phyloP scores from a whole-genome alignment of 2,113 vertebrate genomes.

The Muscicapa adusta region DNA sequence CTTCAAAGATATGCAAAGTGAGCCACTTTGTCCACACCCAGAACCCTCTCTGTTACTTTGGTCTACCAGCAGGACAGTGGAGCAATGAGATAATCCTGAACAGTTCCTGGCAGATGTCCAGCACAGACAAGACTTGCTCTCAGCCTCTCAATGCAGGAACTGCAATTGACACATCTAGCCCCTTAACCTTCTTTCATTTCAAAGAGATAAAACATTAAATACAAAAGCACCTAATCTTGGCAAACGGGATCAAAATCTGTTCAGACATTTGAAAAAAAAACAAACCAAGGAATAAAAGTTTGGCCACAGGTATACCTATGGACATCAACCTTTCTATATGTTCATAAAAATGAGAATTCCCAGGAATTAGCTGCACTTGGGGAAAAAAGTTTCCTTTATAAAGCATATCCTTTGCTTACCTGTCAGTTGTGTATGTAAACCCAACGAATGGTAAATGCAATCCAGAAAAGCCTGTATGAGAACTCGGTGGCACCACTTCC shows the following conservation, averaged over 20 bases:
- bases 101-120: neutral
- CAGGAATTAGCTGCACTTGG: neutral
- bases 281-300: neutral
- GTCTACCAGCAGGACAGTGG: neutral
- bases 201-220: neutral
- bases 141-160: neutral
- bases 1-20: neutral
- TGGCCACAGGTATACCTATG: neutral
- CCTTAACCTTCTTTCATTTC: neutral
- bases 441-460: conserved; percentile 95
- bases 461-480: conserved; percentile 91
- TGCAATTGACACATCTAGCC: neutral
- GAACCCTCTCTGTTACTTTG: neutral
- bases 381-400: neutral
- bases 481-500: conserved; percentile 87
- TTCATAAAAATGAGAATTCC: neutral
- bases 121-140: neutral
- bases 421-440: conserved; percentile 94
- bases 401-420: conserved; percentile 38
- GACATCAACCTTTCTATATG: neutral
- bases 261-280: neutral
- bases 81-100: neutral
- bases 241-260: neutral
- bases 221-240: neutral
- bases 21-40: neutral